Base-by-base conservation (phyloP, 2,797 vertebrate species). In the Triplophysa yarkandensis region DNA sequence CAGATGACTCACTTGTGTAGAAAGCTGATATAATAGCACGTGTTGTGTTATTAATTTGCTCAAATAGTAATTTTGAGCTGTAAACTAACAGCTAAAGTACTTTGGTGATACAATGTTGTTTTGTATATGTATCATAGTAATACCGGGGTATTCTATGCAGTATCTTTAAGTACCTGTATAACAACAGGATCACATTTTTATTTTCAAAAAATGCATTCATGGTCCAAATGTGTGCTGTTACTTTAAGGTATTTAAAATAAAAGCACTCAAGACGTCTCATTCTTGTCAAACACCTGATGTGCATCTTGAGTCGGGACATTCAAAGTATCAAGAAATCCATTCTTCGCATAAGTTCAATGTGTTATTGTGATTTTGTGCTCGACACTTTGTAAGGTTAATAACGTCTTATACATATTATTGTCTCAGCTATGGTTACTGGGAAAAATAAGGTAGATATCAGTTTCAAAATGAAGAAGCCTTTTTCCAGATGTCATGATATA, bases 401-500 rank as follows among this genome's bases (percentile, higher is more conserved):
- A 41, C 6, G 43, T 44, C 43, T 44, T 50, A 46, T 36, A 36
- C 7, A 8, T 17, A 57, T 30, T 17, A 30, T 30, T 30, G 32
- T 36, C 72, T 25, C 63, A 48, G 39, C 64, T 57, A n/a, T 36
- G 10, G 44, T 60, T 64, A 79, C 66, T 28, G 23, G 64, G 39
- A 65, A 69, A 57, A 76, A 23, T 64, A 48, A 54, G 64, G 44
- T 27, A 2, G n/a, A n/a, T 52, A 52, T 52, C 48, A 11, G 43
- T 71, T 66, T 76, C 61, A 76, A 23, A 72, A 44, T 41, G 11
- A 25, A 23, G 17, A 41, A 14, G 14, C 61, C 39, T 75, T 80
- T 44, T 80, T 79, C 76, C 74, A 75, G 46, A 82, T 81, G 76
- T 39, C 72, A 61, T 71, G 39, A 68, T 32, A 48, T 44, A 76